These are phyloP conservation scores for Peromyscus nudipes DNA, from an alignment of 2,797 vertebrate species.

Conservation along the genomic window DNA sequence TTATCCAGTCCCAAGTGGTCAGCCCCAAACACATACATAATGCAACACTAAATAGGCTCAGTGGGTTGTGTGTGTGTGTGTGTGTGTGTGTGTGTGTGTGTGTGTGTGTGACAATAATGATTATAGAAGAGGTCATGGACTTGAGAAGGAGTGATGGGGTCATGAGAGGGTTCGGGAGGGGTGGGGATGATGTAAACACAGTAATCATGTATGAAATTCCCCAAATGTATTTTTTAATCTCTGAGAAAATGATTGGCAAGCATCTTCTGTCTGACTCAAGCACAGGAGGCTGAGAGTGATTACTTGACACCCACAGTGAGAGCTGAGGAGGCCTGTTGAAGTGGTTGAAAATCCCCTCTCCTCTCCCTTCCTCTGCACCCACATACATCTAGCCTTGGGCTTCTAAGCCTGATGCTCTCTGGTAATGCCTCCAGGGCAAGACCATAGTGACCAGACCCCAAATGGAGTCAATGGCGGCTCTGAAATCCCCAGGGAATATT, in stretches of 20 bases:
- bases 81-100: not conserved
- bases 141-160: not conserved
- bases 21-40: not conserved
- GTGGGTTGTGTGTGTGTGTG: not conserved
- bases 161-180: not conserved
- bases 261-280: not conserved
- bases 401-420: not conserved
- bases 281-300: not conserved
- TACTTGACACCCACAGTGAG: not conserved
- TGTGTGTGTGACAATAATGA: not conserved
- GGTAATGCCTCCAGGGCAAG: not conserved
- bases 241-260: not conserved
- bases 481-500: not conserved
- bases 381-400: not conserved
- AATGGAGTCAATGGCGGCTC: not conserved
- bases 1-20: not conserved
- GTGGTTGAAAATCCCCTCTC: conserved; percentile 7
- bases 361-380: not conserved
- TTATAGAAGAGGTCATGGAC: not conserved
- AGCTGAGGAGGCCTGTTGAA: not conserved
- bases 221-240: not conserved
- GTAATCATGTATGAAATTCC: not conserved
- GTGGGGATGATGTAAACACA: not conserved
- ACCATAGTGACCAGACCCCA: not conserved
- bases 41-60: not conserved